Conservation (phyloP, 2,797 vertebrate species). For the Microctenopoma lineatum region DNA sequence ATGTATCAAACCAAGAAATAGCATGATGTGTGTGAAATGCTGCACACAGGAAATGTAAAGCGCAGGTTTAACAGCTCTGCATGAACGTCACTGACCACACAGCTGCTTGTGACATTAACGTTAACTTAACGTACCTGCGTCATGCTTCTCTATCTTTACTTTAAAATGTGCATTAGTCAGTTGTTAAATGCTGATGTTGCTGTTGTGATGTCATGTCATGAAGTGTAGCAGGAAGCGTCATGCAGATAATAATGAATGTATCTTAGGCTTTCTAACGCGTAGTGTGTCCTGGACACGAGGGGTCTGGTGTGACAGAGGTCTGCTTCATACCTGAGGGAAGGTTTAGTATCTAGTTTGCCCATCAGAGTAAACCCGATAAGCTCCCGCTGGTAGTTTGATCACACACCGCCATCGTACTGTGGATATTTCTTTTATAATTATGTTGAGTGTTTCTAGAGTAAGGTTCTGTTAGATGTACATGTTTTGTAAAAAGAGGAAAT, state of each 20-base stretch:
- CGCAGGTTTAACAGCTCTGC: conserved; percentile 20
- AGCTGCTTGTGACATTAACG: conserved; percentile 10
- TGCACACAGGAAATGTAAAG: conserved; percentile 14
- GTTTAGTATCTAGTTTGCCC: conserved; percentile 38
- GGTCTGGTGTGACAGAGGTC: conserved; percentile 29
- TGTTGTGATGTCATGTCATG: conserved; percentile 51
- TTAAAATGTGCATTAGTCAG: conserved; percentile 43
- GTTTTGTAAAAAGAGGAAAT: conserved; percentile 55
- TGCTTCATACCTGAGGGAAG: conserved; percentile 13
- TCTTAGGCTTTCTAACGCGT: conserved; percentile 34
- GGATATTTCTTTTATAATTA: conserved; percentile 55
- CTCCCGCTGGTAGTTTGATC: conserved; percentile 42
- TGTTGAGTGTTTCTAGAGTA: conserved; percentile 39
- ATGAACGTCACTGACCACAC: conserved; percentile 23
- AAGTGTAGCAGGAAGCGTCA: conserved; percentile 35
- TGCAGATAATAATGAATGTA: conserved; percentile 55
- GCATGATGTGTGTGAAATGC: conserved; percentile 3
- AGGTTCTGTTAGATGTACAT: conserved; percentile 55
- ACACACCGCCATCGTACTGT: conserved; percentile 27
- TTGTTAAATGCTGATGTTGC: conserved; percentile 40
- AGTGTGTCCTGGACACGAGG: conserved; percentile 10
- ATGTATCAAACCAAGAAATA: neutral
- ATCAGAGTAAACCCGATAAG: conserved; percentile 24
- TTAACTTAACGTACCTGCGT: conserved; percentile 9
- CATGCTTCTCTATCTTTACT: conserved; percentile 13